Evolutionary conservation across 2,797 vertebrate species (phyloP), one percentile per base, ranked within the genome.

Genomic region (Gobio occitaniae): DNA sequence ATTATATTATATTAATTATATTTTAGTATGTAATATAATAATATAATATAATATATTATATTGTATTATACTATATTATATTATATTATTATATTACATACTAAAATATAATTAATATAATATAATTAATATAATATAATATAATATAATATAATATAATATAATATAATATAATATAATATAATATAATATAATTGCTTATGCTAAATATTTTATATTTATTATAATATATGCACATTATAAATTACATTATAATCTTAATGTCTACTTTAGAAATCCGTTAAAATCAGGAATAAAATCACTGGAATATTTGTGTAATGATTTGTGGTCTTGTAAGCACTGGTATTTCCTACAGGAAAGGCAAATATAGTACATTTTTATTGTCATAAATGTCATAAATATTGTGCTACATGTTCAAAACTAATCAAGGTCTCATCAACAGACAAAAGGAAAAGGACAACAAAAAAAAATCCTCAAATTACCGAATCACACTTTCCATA

Each of bases 241-340:
- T 21, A 9, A 56, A 19, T 56, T 5, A 12, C 19, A 54, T 4
- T n/a, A 59, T 59, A n/a, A 59, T n/a, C 91, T 91, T 94, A 91
- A 90, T 88, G 92, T 94, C 93, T 94, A 93, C 92, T 91, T 92
- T 52, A 41, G 1, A 44, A n/a, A 66, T 36, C 1, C 17, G 4
- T 10, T 38, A 38, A 10, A 65, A 68, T 38, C 11, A n/a, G 19
- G 41, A 71, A 48, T 48, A 3, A 25, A 25, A 48, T 29, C 6
- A 29, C 7, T 44, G 19, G 21, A 70, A 47, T 16, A 48, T 72
- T 4, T 74, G 71, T 15, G 6, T 11, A 29, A 3, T 25, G n/a
- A 25, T 8, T 48, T n/a, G 1, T 19, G 19, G 8, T 8, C 17
- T 68, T 38, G 19, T 9, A 68, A 19, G 32, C 65, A 68, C 21